Evolutionary conservation across 2,888 invertebrate species (phyloP), one percentile per base, ranked within the genome.

Genomic region (Tridacna crocea): DNA sequence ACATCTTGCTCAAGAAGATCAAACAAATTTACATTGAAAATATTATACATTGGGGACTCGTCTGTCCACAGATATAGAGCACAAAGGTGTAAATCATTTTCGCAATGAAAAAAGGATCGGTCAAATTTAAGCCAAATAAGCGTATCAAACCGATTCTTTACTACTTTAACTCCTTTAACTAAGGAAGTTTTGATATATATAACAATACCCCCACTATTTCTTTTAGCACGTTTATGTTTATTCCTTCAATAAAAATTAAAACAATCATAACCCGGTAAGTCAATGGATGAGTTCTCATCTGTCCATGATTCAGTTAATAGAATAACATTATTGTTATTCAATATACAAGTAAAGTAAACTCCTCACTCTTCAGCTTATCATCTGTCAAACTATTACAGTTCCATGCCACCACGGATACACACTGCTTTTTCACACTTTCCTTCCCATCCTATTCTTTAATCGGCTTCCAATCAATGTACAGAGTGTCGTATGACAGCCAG

Each of bases 1-100:
- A n/a, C n/a, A n/a, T n/a, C n/a, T n/a, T n/a, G n/a, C n/a, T n/a
- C n/a, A n/a, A n/a, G n/a, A n/a, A n/a, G n/a, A n/a, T n/a, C n/a
- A n/a, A n/a, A n/a, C n/a, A n/a, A n/a, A 46, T 66, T 36, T 66
- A 66, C 46, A 66, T 27, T 12, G 66, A 46, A 66, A 66, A 66
- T 46, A 66, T 66, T 66, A 36, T 46, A 66, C 66, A 36, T 66
- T 66, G 36, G 36, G 27, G 46, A 36, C 66, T 36, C n/a, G n/a
- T n/a, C n/a, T n/a, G n/a, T n/a, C n/a, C n/a, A n/a, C n/a, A n/a
- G n/a, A n/a, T n/a, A n/a, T n/a, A n/a, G n/a, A n/a, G n/a, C n/a
- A n/a, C n/a, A n/a, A n/a, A n/a, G n/a, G n/a, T n/a, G n/a, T n/a
- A 19, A 51, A 51, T 51, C 51, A 13, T 51, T 17, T 12, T 12